These are phyloP conservation scores for Sipha maydis DNA, from an alignment of 2,888 invertebrate genomes.

Conservation along the genomic window DNA sequence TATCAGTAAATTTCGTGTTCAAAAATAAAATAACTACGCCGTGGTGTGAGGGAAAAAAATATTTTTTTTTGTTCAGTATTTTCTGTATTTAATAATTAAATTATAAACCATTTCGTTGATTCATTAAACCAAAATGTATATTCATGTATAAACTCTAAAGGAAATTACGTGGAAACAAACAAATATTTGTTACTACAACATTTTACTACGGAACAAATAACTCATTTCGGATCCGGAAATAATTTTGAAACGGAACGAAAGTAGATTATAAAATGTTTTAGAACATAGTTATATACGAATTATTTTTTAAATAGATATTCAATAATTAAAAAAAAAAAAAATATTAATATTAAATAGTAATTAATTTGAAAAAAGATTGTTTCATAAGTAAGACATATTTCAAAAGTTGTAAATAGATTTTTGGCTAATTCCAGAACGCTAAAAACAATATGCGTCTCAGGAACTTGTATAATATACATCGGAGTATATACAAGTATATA, in stretches of 20 bases:
- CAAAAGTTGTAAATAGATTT: not conserved
- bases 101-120: not conserved
- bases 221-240: slow-evolving; percentile 31
- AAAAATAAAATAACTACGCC: not conserved
- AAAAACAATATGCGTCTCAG: not conserved
- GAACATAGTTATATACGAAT: not conserved
- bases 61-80: not conserved
- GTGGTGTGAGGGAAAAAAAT: not conserved
- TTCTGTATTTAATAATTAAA: not conserved
- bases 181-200: not conserved
- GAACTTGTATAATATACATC: not conserved
- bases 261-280: too few relatives aligned
- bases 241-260: slow-evolving; percentile 52
- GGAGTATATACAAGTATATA: not conserved
- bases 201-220: slow-evolving; percentile 21
- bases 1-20: too few relatives aligned
- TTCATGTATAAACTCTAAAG: not conserved
- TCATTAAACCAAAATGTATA: slow-evolving; percentile 25
- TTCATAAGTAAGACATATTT: too few relatives aligned
- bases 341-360: not conserved
- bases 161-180: slow-evolving; percentile 18
- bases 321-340: not conserved
- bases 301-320: not conserved
- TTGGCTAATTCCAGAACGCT: not conserved
- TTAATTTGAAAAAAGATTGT: not conserved